Evolutionary conservation across 1,140 invertebrate species (phyloP).

Genomic region (Drosophila micromelanica): DNA sequence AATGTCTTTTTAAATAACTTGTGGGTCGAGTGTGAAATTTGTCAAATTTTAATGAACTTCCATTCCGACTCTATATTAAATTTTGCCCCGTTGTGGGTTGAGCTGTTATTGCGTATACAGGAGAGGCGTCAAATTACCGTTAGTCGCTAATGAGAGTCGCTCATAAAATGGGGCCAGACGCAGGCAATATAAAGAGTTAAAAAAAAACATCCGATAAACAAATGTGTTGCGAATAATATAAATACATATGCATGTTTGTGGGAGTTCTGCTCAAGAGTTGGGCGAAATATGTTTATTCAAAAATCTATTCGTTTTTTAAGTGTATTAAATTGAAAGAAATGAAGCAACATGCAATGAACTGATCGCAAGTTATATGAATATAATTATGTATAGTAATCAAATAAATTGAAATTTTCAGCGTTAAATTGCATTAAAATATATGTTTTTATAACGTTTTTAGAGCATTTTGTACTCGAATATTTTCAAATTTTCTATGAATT

Average conservation of each 20-base stretch:
- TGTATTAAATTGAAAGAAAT: too few species aligned
- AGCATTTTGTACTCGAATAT: too few species aligned
- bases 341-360: too few species aligned
- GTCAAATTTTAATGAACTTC: slow-evolving; percentile 57
- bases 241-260: background rate
- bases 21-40: slow-evolving; percentile 37
- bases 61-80: slow-evolving; percentile 43
- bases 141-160: slow-evolving; percentile 31
- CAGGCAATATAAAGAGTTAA: background rate
- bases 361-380: too few species aligned
- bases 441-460: too few species aligned
- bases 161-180: slow-evolving; percentile 23
- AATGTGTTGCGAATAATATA: background rate
- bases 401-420: too few species aligned
- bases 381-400: too few species aligned
- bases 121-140: slow-evolving; percentile 33
- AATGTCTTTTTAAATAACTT: slow-evolving; percentile 77
- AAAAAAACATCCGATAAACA: background rate
- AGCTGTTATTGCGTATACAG: background rate
- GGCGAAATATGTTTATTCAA: too few species aligned
- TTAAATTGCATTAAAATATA: too few species aligned
- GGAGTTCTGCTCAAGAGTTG: background rate
- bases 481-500: too few species aligned
- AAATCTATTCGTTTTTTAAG: too few species aligned
- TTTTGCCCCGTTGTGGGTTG: slow-evolving; percentile 4